These are phyloP conservation scores for Archilochus colubris DNA, from an alignment of 2,113 vertebrate species.

Conservation along the genomic window DNA sequence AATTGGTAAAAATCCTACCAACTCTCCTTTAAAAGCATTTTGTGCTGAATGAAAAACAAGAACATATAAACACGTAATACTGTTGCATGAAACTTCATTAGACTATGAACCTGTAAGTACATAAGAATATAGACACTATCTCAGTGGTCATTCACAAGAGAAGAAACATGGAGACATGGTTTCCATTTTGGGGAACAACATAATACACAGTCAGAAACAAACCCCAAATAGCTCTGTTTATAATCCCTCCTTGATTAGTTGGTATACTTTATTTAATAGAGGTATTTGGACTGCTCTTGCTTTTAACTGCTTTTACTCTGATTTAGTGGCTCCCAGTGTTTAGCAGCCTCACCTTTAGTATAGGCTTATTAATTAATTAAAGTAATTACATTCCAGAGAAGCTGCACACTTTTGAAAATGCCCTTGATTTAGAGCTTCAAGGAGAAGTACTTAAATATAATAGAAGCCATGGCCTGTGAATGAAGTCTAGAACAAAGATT, in stretches of 20 bases:
- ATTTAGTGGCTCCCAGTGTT: constrained; percentile 38
- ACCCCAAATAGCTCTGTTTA: not conserved
- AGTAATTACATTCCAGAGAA: constrained; percentile 57
- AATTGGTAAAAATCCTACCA: not conserved
- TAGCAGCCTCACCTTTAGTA: constrained; percentile 44
- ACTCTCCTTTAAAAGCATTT: not conserved
- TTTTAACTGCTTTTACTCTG: constrained; percentile 1
- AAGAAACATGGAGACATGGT: not conserved
- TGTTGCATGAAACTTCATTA: not conserved
- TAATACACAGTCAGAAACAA: not conserved
- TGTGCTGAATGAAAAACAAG: not conserved
- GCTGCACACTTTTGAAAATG: not conserved
- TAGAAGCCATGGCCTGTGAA: constrained; percentile 40
- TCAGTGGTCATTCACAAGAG: not conserved
- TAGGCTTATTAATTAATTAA: constrained; percentile 26
- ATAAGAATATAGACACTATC: not conserved
- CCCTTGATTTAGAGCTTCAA: constrained; percentile 54
- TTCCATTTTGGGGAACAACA: not conserved
- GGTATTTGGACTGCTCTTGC: not conserved
- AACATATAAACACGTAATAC: not conserved
- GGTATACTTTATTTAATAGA: constrained; percentile 5
- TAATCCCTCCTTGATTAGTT: not conserved
- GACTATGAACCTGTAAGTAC: not conserved
- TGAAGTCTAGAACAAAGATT: constrained; percentile 30
- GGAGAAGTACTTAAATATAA: constrained; percentile 56